A percentile compares a stretch with the other conserved stretches of the same genome.
Conservation (phyloP, 2,888 invertebrate genomes). For the Nudaria mundana region DNA sequence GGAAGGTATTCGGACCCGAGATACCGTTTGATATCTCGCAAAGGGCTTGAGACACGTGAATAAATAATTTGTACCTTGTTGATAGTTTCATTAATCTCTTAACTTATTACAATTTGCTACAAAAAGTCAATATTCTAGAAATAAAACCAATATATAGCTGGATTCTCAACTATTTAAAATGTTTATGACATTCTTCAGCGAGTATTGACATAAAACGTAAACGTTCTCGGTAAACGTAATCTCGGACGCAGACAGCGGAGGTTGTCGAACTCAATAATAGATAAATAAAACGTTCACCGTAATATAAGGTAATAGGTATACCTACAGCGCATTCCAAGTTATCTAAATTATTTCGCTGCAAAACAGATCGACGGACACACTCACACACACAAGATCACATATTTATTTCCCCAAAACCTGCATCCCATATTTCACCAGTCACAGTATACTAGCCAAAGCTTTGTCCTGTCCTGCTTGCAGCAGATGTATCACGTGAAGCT, state of each 20-base stretch:
- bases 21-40: no score
- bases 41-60: no score
- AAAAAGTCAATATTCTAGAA: background rate
- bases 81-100: background rate
- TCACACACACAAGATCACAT: no score
- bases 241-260: slow-evolving; percentile 18
- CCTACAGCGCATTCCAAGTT: slow-evolving; percentile 32
- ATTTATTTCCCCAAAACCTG: no score
- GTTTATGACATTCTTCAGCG: slow-evolving; percentile 1
- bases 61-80: no score
- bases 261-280: slow-evolving; percentile 37
- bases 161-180: background rate
- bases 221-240: slow-evolving; percentile 16
- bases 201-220: background rate
- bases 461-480: no score
- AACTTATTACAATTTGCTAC: background rate
- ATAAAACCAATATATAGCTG: background rate
- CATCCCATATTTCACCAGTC: no score
- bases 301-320: no score
- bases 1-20: no score
- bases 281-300: slow-evolving; percentile 36
- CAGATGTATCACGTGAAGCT: no score
- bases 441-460: no score
- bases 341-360: slow-evolving; percentile 36
- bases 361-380: no score